phyloP scores from a whole-genome alignment of 2,113 vertebrate species.

The Sclerurus mexicanus region DNA sequence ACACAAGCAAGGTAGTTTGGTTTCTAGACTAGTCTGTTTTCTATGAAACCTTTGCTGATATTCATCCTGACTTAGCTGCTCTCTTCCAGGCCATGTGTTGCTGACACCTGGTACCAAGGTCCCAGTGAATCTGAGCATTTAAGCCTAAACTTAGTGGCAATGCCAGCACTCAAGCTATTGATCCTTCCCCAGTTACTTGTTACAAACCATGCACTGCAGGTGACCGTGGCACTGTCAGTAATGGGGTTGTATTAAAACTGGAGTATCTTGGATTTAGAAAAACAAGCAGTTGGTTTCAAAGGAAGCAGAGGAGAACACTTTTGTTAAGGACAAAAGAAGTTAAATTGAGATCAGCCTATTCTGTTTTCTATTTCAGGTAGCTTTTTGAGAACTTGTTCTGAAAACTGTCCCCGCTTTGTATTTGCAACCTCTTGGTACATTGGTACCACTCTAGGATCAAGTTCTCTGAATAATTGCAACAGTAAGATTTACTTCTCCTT shows the following conservation, averaged over 20 bases:
- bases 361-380: neutral
- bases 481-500: constrained; percentile 63
- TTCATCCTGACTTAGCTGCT: neutral
- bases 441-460: neutral
- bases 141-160: neutral
- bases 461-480: constrained; percentile 39
- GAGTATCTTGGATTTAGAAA: neutral
- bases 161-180: neutral
- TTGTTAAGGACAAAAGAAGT: neutral
- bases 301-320: neutral
- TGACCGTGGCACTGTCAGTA: neutral
- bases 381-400: neutral
- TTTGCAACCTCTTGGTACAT: constrained; percentile 17
- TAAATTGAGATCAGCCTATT: neutral
- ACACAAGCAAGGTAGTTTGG: no score
- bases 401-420: neutral
- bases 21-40: neutral
- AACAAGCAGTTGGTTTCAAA: neutral
- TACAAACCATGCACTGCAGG: neutral
- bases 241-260: neutral
- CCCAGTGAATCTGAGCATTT: neutral
- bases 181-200: neutral
- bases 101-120: neutral
- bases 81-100: neutral
- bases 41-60: neutral